Percentiles rank a stretch among this genome's conserved stretches.
Evolutionary conservation across 1,140 invertebrate genomes (phyloP).

Genomic region (Drosophila arawakana): DNA sequence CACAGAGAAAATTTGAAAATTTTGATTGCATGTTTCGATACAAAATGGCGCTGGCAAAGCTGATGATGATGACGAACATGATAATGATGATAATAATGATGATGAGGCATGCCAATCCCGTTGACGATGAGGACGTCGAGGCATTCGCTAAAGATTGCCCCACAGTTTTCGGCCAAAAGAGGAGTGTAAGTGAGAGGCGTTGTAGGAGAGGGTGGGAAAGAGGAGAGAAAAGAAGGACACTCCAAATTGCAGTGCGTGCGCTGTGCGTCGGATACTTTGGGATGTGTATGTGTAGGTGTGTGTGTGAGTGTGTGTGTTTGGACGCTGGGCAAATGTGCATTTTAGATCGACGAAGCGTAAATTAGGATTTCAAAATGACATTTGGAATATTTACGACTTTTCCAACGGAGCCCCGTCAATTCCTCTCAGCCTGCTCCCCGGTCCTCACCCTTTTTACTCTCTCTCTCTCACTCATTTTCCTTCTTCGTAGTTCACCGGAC

Average conservation of each 20-base stretch:
- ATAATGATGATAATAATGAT: conserved; percentile 48
- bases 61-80: conserved; percentile 39
- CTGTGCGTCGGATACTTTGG: conserved; percentile 49
- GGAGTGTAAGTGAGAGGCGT: neutral
- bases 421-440: neutral
- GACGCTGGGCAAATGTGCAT: conserved; percentile 75
- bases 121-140: conserved; percentile 50
- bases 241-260: conserved; percentile 72
- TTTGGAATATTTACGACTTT: conserved; percentile 84
- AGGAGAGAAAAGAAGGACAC: neutral
- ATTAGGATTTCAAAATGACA: conserved; percentile 85
- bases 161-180: conserved; percentile 14
- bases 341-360: conserved; percentile 84
- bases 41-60: conserved; percentile 79
- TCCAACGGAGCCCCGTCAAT: conserved; percentile 31
- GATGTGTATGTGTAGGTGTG: conserved; percentile 27
- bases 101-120: conserved; percentile 81
- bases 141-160: conserved; percentile 52
- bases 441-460: neutral
- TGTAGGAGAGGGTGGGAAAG: neutral
- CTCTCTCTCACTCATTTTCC: neutral
- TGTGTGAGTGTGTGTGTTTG: conserved; percentile 42
- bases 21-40: conserved; percentile 83
- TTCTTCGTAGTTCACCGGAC: conserved; percentile 10
- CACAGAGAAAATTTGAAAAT: conserved; percentile 80